phyloP scores from a whole-genome alignment of 2,888 invertebrate genomes.

The Quadroppia sp. region DNA sequence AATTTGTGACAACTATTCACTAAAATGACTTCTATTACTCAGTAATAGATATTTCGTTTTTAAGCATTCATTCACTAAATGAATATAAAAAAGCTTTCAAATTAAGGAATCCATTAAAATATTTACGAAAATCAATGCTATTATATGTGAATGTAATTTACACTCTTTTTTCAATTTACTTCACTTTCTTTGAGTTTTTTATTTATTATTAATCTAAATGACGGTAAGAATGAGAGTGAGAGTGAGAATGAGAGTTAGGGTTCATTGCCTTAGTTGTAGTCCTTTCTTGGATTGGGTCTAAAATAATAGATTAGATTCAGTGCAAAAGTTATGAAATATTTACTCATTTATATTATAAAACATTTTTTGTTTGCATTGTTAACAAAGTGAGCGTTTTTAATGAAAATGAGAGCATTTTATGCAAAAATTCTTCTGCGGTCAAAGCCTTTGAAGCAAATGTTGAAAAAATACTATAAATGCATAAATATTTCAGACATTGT shows the following conservation, averaged over 20 bases:
- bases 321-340: not conserved
- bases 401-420: not conserved
- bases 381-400: conserved; percentile 8
- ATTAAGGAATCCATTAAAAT: conserved; percentile 31
- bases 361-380: not conserved
- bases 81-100: conserved; percentile 18
- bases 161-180: not conserved
- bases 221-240: not conserved
- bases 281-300: not conserved
- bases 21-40: not conserved
- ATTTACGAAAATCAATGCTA: conserved; percentile 8
- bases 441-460: not conserved
- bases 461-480: not conserved
- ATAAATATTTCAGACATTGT: conserved; percentile 10
- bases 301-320: not conserved
- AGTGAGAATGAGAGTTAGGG: not conserved
- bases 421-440: not conserved
- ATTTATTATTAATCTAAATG: conserved; percentile 24
- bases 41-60: not conserved
- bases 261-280: not conserved
- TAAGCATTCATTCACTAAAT: not conserved
- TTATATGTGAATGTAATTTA: conserved; percentile 4
- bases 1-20: conserved; percentile 18
- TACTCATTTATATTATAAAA: not conserved
- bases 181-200: conserved; percentile 15